These are phyloP conservation scores for Anabas testudineus DNA, from an alignment of 2,797 vertebrate genomes.

Conservation along the genomic window DNA sequence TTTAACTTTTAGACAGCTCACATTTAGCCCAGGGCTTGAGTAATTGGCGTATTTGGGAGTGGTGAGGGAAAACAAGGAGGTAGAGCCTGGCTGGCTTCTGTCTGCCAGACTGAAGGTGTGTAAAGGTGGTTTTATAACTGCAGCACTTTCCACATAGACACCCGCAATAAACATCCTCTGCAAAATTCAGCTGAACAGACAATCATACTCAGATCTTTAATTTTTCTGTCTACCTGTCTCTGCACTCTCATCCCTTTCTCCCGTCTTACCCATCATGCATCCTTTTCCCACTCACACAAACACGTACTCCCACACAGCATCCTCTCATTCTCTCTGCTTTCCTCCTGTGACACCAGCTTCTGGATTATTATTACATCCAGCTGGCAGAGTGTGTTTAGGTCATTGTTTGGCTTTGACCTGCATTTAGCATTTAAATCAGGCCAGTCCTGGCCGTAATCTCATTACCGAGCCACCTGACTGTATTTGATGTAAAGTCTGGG, in stretches of 20 bases:
- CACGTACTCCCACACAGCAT: neutral
- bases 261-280: neutral
- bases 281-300: neutral
- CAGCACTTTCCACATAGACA: conserved; percentile 21
- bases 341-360: conserved; percentile 20
- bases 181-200: conserved; percentile 24
- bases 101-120: conserved; percentile 38
- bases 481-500: conserved; percentile 75
- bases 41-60: conserved; percentile 56
- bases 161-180: conserved; percentile 14
- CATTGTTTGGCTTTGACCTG: conserved; percentile 67
- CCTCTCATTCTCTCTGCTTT: conserved; percentile 12
- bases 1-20: conserved; percentile 67
- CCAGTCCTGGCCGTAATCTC: conserved; percentile 71
- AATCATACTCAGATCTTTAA: conserved; percentile 40
- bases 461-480: conserved; percentile 74
- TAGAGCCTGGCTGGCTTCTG: conserved; percentile 33
- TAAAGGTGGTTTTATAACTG: conserved; percentile 43
- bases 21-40: conserved; percentile 57
- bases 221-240: conserved; percentile 12
- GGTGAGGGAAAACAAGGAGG: conserved; percentile 14
- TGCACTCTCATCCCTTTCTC: neutral
- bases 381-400: conserved; percentile 53
- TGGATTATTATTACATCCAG: conserved; percentile 58
- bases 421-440: conserved; percentile 82